Evolutionary conservation across 2,888 invertebrate species (phyloP).

Genomic region (Agrochola lychnidis): DNA sequence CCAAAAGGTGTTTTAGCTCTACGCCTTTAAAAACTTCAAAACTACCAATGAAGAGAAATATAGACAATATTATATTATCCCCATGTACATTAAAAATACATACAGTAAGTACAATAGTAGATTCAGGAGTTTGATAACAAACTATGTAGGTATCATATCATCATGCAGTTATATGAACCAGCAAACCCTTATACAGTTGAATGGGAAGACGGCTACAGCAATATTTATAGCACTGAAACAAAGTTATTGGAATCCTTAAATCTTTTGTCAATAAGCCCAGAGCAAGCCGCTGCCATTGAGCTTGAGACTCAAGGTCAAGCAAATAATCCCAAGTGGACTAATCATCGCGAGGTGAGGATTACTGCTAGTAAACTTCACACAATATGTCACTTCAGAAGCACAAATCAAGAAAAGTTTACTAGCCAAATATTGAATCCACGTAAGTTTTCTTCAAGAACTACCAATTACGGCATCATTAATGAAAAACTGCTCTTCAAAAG

Average conservation of each 20-base stretch:
- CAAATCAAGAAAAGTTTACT: conserved; percentile 2
- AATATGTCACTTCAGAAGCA: not conserved
- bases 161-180: not conserved
- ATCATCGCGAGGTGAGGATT: not conserved
- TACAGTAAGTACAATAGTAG: no score
- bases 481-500: no score
- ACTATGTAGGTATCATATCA: not conserved
- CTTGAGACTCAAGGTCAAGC: not conserved
- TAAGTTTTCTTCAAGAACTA: not conserved
- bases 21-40: no score
- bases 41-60: no score
- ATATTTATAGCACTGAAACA: not conserved
- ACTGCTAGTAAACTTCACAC: conserved; percentile 5
- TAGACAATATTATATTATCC: no score
- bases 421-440: not conserved
- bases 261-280: not conserved
- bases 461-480: not conserved
- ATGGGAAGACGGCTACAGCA: not conserved
- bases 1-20: no score
- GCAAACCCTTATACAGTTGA: not conserved
- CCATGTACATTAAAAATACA: no score
- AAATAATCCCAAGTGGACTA: not conserved
- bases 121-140: not conserved
- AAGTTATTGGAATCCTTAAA: not conserved
- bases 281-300: conserved; percentile 1